These are phyloP conservation scores for Orussus abietinus DNA, from an alignment of 1,140 invertebrate genomes.

Conservation along the genomic window DNA sequence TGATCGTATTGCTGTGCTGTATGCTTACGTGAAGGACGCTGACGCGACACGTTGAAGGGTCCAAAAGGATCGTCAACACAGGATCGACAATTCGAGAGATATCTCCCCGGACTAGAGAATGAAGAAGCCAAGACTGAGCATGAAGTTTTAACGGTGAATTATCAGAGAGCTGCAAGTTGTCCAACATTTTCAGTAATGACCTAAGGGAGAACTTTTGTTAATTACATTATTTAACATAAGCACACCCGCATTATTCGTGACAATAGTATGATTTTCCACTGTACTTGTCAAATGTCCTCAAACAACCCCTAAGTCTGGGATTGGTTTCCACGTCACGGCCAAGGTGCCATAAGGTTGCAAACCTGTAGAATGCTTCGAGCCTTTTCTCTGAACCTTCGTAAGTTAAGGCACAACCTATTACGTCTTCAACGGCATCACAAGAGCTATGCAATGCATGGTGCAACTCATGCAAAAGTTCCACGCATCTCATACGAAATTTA, in stretches of 20 bases:
- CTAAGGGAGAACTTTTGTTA: too few relatives aligned
- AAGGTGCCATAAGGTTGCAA: constrained; percentile 76
- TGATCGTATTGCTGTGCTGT: constrained; percentile 60
- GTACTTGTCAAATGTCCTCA: constrained; percentile 53
- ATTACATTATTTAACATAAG: constrained; percentile 12
- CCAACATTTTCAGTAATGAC: constrained; percentile 72
- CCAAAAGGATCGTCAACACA: constrained; percentile 72
- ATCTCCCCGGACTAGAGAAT: constrained; percentile 72
- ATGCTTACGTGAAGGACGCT: constrained; percentile 83
- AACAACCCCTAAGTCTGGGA: constrained; percentile 48
- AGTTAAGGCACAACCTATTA: constrained; percentile 60
- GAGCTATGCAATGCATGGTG: constrained; percentile 70
- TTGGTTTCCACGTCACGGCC: constrained; percentile 63
- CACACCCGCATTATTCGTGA: too few relatives aligned
- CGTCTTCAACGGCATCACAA: constrained; percentile 66
- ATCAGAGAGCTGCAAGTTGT: constrained; percentile 68
- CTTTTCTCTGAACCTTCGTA: constrained; percentile 51
- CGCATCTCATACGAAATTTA: constrained; percentile 61
- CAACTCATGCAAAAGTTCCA: constrained; percentile 67
- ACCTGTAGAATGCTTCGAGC: constrained; percentile 70
- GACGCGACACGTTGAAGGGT: constrained; percentile 78
- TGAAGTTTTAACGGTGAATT: constrained; percentile 67
- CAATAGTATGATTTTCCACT: too few relatives aligned
- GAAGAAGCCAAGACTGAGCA: constrained; percentile 70
- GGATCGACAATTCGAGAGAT: constrained; percentile 77